These are phyloP conservation scores for Meteorus sp. DNA, from an alignment of 1,140 invertebrate species.

Conservation along the genomic window DNA sequence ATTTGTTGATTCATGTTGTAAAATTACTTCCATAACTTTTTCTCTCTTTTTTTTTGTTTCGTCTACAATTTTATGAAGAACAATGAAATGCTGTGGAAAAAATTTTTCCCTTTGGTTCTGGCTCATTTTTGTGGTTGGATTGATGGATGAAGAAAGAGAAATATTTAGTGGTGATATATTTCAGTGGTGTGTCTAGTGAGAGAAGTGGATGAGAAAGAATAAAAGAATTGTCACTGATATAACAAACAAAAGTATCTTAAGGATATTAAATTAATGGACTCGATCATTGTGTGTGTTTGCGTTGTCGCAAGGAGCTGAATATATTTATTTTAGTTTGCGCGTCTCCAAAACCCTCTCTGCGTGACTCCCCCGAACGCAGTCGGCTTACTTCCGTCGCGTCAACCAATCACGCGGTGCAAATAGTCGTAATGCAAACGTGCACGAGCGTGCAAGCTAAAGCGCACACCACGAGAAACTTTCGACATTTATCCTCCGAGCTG, in stretches of 20 bases:
- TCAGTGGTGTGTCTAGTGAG: too few species aligned
- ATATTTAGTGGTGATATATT: too few species aligned
- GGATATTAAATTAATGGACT: constrained; percentile 50
- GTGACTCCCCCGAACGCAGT: constrained; percentile 45
- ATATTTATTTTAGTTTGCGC: constrained; percentile 37
- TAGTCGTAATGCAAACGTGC: constrained; percentile 28
- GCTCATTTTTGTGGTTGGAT: too few species aligned
- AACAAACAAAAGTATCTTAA: constrained; percentile 38
- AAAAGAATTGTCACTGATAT: not conserved
- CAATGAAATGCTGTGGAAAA: too few species aligned
- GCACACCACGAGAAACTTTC: constrained; percentile 29
- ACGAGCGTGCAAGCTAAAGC: too few species aligned
- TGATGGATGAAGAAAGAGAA: too few species aligned
- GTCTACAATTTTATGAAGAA: too few species aligned
- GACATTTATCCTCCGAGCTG: constrained; percentile 24
- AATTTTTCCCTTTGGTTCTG: too few species aligned
- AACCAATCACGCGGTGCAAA: constrained; percentile 34
- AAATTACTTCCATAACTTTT: too few species aligned
- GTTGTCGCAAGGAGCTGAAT: not conserved
- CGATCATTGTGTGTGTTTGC: constrained; percentile 10
- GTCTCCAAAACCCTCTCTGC: constrained; percentile 42
- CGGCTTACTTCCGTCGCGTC: constrained; percentile 48
- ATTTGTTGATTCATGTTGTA: too few species aligned
- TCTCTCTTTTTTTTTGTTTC: too few species aligned
- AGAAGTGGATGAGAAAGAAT: constrained; percentile 4